Base-by-base conservation (phyloP, 2,797 vertebrate species). In the Selene dorsalis region DNA sequence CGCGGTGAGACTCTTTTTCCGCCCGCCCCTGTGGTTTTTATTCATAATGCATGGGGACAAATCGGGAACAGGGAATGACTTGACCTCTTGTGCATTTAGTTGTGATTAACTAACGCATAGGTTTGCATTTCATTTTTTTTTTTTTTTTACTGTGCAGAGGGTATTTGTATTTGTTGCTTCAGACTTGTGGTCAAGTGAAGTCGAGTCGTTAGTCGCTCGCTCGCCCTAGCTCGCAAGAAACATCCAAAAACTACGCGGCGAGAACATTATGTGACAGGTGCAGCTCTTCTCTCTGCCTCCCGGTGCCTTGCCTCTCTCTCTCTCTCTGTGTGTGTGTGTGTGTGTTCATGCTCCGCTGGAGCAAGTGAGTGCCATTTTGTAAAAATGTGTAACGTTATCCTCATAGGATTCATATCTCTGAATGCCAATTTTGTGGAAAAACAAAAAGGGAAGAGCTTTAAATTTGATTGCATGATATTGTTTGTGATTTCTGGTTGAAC, bases 231-330 rank as follows among this genome's bases (percentile, higher is more conserved):
- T 67, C 18, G 1, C 43, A 18, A 60, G 82, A 32, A 73, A 28
- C 63, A 66, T 32, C 17, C 22, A 50, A 39, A 32, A 74, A 76
- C 28, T 66, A 32, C 1, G 53, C n/a, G 35, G 60, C 48, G 65
- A 6, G 48, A 78, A 79, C 70, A 48, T 84, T 84, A 50, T 55
- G 87, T 89, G 89, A 91, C 92, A 91, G 91, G 91, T 92, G 90
- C 90, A 82, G 70, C 78, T 72, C 80, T 8, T 72, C 80, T 83
- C 69, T 43, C 71, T 39, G 67, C 79, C 81, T 71, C 84, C 80
- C 73, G 60, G 78, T n/a, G n/a, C n/a, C n/a, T n/a, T n/a, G n/a
- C n/a, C n/a, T n/a, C n/a, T n/a, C n/a, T n/a, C n/a, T n/a, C n/a
- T n/a, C n/a, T n/a, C n/a, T n/a, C n/a, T n/a, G n/a, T n/a, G n/a